A percentile compares a stretch with the other conserved stretches of the same genome.
Evolutionary conservation across 1,140 invertebrate genomes (phyloP).

Genomic region (Ooceraea biroi): DNA sequence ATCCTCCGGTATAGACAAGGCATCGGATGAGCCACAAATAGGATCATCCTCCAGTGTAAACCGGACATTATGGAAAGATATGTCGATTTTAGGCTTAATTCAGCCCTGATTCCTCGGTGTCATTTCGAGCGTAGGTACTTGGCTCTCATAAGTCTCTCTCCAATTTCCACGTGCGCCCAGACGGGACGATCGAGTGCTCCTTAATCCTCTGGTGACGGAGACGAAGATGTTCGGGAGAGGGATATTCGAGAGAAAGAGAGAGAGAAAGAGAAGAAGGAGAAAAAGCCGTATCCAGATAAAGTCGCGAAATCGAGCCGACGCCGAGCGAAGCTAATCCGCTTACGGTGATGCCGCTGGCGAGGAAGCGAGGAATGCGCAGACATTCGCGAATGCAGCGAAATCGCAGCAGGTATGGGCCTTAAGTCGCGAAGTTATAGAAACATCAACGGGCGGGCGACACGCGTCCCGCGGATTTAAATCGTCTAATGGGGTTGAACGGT

Average conservation of each 20-base stretch:
- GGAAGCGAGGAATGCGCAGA: slow-evolving; percentile 47
- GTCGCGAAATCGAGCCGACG: slow-evolving; percentile 68
- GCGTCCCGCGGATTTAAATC: slow-evolving; percentile 32
- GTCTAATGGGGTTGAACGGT: slow-evolving; percentile 10
- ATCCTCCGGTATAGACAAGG: too few species aligned
- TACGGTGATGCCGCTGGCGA: slow-evolving; percentile 49
- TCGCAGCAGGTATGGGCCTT: slow-evolving; percentile 33
- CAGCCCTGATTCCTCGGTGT: neutral
- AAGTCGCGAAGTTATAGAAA: slow-evolving; percentile 73
- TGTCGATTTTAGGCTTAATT: slow-evolving; percentile 5
- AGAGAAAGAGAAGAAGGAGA: neutral
- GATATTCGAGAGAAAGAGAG: slow-evolving; percentile 40
- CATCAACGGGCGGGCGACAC: slow-evolving; percentile 41
- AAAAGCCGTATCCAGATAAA: slow-evolving; percentile 68
- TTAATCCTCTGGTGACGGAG: slow-evolving; percentile 59
- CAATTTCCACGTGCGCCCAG: slow-evolving; percentile 23
- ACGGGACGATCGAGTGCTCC: slow-evolving; percentile 8
- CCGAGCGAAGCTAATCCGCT: slow-evolving; percentile 77
- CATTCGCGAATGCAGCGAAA: slow-evolving; percentile 21
- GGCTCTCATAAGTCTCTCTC: slow-evolving; percentile 59
- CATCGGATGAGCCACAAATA: too few species aligned
- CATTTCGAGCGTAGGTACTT: slow-evolving; percentile 51
- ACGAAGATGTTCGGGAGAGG: slow-evolving; percentile 3
- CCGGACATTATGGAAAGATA: neutral
- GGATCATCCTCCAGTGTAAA: too few species aligned